Evolutionary conservation across 2,888 invertebrate species (phyloP), one percentile per base, ranked within the genome.

Genomic region (Leptopilina drosophilae): DNA sequence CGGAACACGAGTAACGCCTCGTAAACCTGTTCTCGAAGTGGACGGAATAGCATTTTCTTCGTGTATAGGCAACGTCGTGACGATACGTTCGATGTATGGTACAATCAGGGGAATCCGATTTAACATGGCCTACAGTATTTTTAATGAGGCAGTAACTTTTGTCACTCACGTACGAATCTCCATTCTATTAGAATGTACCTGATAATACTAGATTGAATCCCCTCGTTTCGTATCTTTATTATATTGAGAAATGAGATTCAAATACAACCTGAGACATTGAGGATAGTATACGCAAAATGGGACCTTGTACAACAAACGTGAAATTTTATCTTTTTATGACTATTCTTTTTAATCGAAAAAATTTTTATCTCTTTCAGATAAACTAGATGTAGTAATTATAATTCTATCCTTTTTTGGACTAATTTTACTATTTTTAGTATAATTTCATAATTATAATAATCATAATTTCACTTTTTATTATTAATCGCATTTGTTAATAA

Each of bases 1-100:
- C 82, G 84, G 82, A 82, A 84, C 84, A 84, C 82, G 84, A 80
- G 83, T 83, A 83, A 82, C 82, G 83, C 81, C 81, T 80, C 81
- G 81, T 82, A 82, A 82, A 82, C 84, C 82, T 82, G 82, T 84
- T 82, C 78, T 78, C 77, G 46, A 79, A 77, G 66, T 77, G 81
- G 81, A 77, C 80, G 81, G 73, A 73, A 73, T 73, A 73, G 73
- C 73, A 73, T 73, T 73, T 73, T 73, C 73, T 33, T 73, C 73
- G 26, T 73, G 73, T 73, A 49, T 49, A 73, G 73, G 73, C 73
- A 73, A 73, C 73, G 73, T 73, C 73, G 73, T 73, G 73, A 73
- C 53, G 73, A 73, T 73, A 73, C 73, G 26, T 73, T 73, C 73
- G 73, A 73, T 73, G 73, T 73, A 73, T 73, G 73, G 73, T 73